A percentile compares a stretch with the other conserved stretches of the same genome.
Conservation (phyloP, 2,113 vertebrate species). For the Mola mola region DNA sequence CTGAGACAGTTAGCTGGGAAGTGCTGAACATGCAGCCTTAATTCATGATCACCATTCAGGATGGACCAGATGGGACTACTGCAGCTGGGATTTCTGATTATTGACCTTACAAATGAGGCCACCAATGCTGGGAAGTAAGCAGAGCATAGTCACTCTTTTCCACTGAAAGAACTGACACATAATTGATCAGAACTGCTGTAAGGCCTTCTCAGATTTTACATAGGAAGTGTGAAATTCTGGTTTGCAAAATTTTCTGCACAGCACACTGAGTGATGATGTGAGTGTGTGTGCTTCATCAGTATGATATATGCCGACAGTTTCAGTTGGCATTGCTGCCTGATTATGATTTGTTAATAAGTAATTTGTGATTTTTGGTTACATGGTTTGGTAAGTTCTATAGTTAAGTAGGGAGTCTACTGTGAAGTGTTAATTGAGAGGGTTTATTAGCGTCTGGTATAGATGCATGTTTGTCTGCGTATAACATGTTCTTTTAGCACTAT, state of each 20-base stretch:
- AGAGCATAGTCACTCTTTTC: constrained; percentile 25
- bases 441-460: neutral
- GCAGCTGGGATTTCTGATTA: too few species aligned
- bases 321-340: neutral
- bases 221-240: constrained; percentile 50
- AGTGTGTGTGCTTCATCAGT: neutral
- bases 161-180: neutral
- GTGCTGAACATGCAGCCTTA: too few species aligned
- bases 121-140: too few species aligned
- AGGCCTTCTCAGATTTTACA: constrained; percentile 12
- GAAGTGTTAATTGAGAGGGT: neutral
- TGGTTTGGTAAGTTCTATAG: neutral
- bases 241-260: constrained; percentile 4
- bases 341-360: neutral
- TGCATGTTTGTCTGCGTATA: neutral
- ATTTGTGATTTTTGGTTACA: neutral
- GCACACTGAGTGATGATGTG: neutral
- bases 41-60: too few species aligned
- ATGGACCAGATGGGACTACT: too few species aligned
- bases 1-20: too few species aligned
- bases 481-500: constrained; percentile 4
- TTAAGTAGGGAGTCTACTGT: neutral
- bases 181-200: neutral
- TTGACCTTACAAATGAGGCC: too few species aligned
- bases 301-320: constrained; percentile 6